Evolutionary conservation across 2,113 vertebrate genomes (phyloP).

Genomic region (Gavialis gangeticus): DNA sequence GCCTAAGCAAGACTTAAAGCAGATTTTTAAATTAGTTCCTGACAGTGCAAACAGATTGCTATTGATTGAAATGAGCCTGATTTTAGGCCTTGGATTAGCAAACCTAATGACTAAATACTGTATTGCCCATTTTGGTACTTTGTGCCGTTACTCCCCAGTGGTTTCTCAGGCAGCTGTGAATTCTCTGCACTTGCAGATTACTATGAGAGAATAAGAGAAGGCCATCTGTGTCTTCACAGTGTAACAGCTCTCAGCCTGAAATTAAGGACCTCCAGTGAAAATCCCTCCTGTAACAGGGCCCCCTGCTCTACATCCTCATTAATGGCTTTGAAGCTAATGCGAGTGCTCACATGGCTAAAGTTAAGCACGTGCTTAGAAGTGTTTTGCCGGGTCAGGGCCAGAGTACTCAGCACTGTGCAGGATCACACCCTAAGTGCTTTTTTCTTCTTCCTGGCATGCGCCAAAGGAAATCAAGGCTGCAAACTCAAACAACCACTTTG

Average conservation of each 20-base stretch:
- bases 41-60: conserved; percentile 79
- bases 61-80: conserved; percentile 75
- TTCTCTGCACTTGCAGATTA: conserved; percentile 50
- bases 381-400: rapidly evolving
- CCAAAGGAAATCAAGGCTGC: rapidly evolving
- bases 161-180: conserved; percentile 70
- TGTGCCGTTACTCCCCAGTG: conserved; percentile 54
- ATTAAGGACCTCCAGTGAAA: not conserved
- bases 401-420: rapidly evolving
- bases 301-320: not conserved
- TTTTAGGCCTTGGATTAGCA: conserved; percentile 71
- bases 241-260: conserved; percentile 20
- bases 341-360: rapidly evolving
- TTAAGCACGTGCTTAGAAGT: rapidly evolving
- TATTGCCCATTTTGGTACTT: conserved; percentile 49
- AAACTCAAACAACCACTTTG: rapidly evolving
- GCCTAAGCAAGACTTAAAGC: conserved; percentile 71
- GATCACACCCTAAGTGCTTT: not conserved
- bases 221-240: conserved; percentile 57
- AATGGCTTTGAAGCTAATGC: not conserved
- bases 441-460: rapidly evolving
- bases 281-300: not conserved
- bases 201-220: conserved; percentile 16
- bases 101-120: conserved; percentile 63
- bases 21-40: conserved; percentile 79